Conservation (phyloP, 2,797 vertebrate genomes). For the Melanotaenia parkinsoni region DNA sequence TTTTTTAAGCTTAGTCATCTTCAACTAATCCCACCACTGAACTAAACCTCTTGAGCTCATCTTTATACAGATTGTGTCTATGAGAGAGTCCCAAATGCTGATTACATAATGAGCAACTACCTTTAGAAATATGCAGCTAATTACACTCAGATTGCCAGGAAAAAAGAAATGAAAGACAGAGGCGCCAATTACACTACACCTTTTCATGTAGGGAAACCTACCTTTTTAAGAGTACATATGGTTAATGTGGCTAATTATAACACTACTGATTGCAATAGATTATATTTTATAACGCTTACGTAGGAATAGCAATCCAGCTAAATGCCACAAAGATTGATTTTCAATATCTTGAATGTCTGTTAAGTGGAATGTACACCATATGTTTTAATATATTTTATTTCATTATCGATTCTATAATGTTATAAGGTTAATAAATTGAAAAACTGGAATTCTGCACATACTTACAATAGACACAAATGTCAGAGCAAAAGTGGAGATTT, state of each 20-base stretch:
- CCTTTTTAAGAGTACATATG: background rate
- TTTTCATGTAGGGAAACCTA: conserved; percentile 22
- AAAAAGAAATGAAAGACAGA: conserved; percentile 33
- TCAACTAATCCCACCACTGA: conserved; percentile 25
- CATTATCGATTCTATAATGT: background rate
- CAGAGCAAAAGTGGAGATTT: no score
- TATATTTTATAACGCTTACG: conserved; percentile 14
- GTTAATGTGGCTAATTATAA: conserved; percentile 19
- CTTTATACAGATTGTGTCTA: conserved; percentile 20
- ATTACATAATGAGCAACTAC: conserved; percentile 36
- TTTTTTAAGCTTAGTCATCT: conserved; percentile 16
- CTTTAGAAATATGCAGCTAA: conserved; percentile 34
- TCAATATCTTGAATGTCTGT: background rate
- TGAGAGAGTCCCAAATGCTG: conserved; percentile 20
- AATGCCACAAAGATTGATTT: background rate
- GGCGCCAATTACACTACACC: background rate
- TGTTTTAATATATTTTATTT: no score
- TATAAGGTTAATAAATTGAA: background rate
- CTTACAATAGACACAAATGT: no score
- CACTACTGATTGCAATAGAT: background rate
- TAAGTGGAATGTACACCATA: background rate
- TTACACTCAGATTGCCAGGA: conserved; percentile 18
- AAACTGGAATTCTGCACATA: no score
- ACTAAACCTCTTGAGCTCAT: conserved; percentile 14
- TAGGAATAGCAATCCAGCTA: background rate